Conservation (phyloP, 1,140 invertebrate species). For the Lordiphosa mommai region DNA sequence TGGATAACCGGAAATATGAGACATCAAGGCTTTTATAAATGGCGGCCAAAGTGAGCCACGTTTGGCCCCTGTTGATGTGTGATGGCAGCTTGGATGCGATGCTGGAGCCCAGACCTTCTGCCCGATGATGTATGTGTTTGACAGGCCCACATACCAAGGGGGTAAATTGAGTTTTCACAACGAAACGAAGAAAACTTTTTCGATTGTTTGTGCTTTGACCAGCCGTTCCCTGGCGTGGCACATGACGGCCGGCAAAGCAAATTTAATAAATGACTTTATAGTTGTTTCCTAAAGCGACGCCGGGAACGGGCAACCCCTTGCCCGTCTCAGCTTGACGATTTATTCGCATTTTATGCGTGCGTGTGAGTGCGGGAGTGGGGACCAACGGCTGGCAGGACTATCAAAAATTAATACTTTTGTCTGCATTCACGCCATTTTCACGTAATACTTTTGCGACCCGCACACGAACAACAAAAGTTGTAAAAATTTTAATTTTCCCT, state of each 20-base stretch:
- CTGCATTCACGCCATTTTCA: slow-evolving; percentile 51
- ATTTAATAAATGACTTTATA: slow-evolving; percentile 76
- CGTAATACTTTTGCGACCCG: slow-evolving; percentile 55
- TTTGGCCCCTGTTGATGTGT: slow-evolving; percentile 56
- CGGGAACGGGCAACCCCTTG: slow-evolving; percentile 19
- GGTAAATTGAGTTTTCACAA: slow-evolving; percentile 72
- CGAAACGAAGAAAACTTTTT: slow-evolving; percentile 33
- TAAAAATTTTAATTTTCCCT: slow-evolving; percentile 71
- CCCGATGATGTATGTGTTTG: slow-evolving; percentile 63
- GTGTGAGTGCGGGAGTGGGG: slow-evolving; percentile 9
- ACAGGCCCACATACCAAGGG: slow-evolving; percentile 63
- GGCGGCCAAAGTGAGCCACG: slow-evolving; percentile 45
- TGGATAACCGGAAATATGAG: slow-evolving; percentile 76
- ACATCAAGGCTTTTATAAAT: slow-evolving; percentile 77
- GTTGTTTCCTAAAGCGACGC: slow-evolving; percentile 36
- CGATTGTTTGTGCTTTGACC: slow-evolving; percentile 49
- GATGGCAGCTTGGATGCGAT: slow-evolving; percentile 38
- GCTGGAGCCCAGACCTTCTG: slow-evolving; percentile 6
- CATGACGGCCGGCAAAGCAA: slow-evolving; percentile 36
- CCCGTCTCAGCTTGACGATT: slow-evolving; percentile 21
- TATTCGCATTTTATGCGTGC: slow-evolving; percentile 34
- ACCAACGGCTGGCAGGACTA: slow-evolving; percentile 57
- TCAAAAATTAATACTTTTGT: slow-evolving; percentile 74
- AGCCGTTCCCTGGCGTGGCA: slow-evolving; percentile 26
- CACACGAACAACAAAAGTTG: slow-evolving; percentile 64